Evolutionary conservation across 2,113 vertebrate species (phyloP).

Genomic region (Catharus fuscescens): DNA sequence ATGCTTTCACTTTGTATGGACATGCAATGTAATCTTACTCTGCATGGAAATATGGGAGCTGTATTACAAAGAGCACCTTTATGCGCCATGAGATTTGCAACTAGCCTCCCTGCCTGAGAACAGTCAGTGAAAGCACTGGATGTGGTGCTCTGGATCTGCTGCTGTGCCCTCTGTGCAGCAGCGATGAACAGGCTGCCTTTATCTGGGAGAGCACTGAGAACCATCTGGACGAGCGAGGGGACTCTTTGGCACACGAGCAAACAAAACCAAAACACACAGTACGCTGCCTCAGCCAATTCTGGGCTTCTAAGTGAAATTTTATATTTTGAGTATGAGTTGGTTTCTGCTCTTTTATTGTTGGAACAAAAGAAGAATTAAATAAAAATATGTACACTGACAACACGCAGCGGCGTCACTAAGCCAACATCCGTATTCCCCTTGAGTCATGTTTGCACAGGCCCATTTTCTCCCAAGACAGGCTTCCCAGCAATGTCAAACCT

Average conservation of each 20-base stretch:
- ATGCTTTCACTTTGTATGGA: neutral
- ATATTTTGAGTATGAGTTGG: neutral
- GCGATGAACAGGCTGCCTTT: neutral
- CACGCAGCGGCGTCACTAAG: neutral
- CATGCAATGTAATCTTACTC: neutral
- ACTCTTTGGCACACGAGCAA: neutral
- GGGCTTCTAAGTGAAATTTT: neutral
- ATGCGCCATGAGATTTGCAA: neutral
- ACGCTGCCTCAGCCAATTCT: neutral
- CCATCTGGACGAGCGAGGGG: neutral
- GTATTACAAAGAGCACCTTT: neutral
- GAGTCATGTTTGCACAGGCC: neutral
- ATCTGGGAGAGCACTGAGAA: neutral
- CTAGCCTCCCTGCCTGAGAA: neutral
- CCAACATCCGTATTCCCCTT: neutral
- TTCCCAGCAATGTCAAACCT: neutral
- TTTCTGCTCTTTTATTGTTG: conserved; percentile 15
- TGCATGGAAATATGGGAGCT: neutral
- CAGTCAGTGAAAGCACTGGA: neutral
- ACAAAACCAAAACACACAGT: neutral
- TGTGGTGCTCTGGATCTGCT: neutral
- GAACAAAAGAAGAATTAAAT: conserved; percentile 32
- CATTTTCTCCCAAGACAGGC: neutral
- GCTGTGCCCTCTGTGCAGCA: rapidly evolving
- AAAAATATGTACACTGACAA: conserved; percentile 35